Evolutionary conservation across 2,113 vertebrate genomes (phyloP), one percentile per base, ranked within the genome.

Genomic region (Mormyrus lacerda): DNA sequence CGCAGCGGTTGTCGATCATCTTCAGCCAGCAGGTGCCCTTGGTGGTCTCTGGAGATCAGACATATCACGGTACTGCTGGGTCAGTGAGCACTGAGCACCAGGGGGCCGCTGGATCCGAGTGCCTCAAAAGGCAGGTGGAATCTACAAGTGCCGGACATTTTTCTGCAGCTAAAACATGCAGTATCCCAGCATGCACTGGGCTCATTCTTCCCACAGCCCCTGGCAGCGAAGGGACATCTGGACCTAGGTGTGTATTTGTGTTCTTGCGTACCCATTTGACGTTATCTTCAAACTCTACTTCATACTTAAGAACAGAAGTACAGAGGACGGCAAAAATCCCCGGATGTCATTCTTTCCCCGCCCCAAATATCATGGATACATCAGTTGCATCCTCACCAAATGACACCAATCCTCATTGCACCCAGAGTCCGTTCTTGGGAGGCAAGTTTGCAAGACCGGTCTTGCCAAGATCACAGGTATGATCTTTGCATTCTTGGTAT

Each of bases 1-100:
- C 98, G 93, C 98, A 99, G 42, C 96, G 95, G 87, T 96, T 95
- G 88, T 98, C 96, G 7, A 98, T 94, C 11, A 97, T 94, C 88
- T 97, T 98, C 94, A 99, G 96, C 98, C 98, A 99, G 91, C 98
- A 99, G 47, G 97, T 99, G 87, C 98, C 98, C 91, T 98, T 99
- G 89, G 95, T 95, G 1, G 97, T 99, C 91, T 96, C 96, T 96
- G 92, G 89, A 10, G 39, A 61, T 45, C 19, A 69, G n/a, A 48
- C 21, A 88, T 39, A 69, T 13, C 3, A 11, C 1, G 11, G 4
- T 11, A 3, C 21, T 44, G 35, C 10, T 24, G 44, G 19, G 42
- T 84, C 21, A 44, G 21, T 21, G 19, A 84, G 44, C 44, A 21
- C 39, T 39, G 35, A n/a, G 48, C 55, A n/a, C 27, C 19, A n/a